phyloP scores from a whole-genome alignment of 2,888 invertebrate species.

The Actias luna region DNA sequence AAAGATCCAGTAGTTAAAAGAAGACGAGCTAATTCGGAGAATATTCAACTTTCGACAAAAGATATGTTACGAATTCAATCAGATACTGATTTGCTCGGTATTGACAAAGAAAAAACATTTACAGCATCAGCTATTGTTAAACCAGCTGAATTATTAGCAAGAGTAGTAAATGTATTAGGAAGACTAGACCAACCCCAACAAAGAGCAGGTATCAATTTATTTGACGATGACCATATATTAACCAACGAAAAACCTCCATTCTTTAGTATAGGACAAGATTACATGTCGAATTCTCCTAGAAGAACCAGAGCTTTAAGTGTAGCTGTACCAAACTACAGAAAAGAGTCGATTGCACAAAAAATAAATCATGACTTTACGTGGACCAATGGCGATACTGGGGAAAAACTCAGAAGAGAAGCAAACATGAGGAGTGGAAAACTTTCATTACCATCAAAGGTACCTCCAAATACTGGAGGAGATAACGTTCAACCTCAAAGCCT shows the following conservation, averaged over 20 bases:
- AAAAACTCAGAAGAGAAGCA: slow-evolving; percentile 80
- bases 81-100: slow-evolving; percentile 89
- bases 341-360: slow-evolving; percentile 60
- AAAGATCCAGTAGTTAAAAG: slow-evolving; percentile 72
- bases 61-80: slow-evolving; percentile 86
- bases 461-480: slow-evolving; percentile 34
- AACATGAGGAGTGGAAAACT: slow-evolving; percentile 69
- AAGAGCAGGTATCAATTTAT: slow-evolving; percentile 84
- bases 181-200: slow-evolving; percentile 76
- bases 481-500: slow-evolving; percentile 50
- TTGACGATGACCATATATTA: slow-evolving; percentile 88
- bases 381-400: slow-evolving; percentile 85
- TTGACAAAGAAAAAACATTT: slow-evolving; percentile 90
- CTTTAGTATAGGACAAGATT: slow-evolving; percentile 81
- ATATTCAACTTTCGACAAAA: slow-evolving; percentile 72
- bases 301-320: slow-evolving; percentile 84
- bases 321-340: slow-evolving; percentile 72
- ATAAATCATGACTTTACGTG: slow-evolving; percentile 83
- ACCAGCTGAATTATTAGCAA: slow-evolving; percentile 88
- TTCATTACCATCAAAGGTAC: slow-evolving; percentile 58
- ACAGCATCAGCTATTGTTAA: slow-evolving; percentile 86
- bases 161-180: slow-evolving; percentile 89
- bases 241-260: slow-evolving; percentile 83
- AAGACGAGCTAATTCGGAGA: slow-evolving; percentile 85
- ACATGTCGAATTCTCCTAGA: slow-evolving; percentile 58